Evolutionary conservation across 1,140 invertebrate species (phyloP).

Genomic region (Lasioglossum albipes): DNA sequence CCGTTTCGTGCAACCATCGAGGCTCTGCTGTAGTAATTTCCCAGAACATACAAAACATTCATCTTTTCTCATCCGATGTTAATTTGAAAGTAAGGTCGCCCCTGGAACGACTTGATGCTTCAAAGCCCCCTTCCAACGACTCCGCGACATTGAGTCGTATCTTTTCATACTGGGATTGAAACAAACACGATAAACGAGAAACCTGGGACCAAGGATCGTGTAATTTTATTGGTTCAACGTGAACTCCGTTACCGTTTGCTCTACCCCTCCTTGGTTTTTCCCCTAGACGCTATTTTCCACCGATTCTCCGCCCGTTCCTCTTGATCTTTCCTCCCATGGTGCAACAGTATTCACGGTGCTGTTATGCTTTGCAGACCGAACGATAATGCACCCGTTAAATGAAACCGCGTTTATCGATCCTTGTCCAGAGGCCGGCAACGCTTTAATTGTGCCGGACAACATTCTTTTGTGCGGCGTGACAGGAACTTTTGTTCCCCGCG

Average conservation of each 20-base stretch:
- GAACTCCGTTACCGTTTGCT: slow-evolving; percentile 4
- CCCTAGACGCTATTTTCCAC: not conserved
- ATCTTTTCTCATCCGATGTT: too few species aligned
- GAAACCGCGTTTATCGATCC: slow-evolving; percentile 35
- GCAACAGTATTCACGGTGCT: not conserved
- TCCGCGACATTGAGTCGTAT: too few species aligned
- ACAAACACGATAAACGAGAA: slow-evolving; percentile 24
- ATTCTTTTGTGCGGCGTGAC: slow-evolving; percentile 29
- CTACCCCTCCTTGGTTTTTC: not conserved
- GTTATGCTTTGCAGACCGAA: not conserved
- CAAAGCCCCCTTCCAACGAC: too few species aligned
- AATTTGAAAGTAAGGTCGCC: too few species aligned
- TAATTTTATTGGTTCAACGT: slow-evolving; percentile 29
- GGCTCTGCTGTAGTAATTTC: too few species aligned
- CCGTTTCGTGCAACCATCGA: too few species aligned
- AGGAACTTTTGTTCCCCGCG: slow-evolving; percentile 6
- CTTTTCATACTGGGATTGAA: slow-evolving; percentile 9
- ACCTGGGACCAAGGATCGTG: slow-evolving; percentile 1
- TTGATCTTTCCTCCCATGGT: not conserved
- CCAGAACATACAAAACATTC: too few species aligned
- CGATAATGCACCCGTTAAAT: slow-evolving; percentile 39
- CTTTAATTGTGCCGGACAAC: slow-evolving; percentile 24
- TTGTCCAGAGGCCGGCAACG: not conserved
- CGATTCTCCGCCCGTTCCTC: slow-evolving; percentile 10
- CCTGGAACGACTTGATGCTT: too few species aligned